phyloP scores from a whole-genome alignment of 2,797 vertebrate genomes.

The Serranus cabrilla region DNA sequence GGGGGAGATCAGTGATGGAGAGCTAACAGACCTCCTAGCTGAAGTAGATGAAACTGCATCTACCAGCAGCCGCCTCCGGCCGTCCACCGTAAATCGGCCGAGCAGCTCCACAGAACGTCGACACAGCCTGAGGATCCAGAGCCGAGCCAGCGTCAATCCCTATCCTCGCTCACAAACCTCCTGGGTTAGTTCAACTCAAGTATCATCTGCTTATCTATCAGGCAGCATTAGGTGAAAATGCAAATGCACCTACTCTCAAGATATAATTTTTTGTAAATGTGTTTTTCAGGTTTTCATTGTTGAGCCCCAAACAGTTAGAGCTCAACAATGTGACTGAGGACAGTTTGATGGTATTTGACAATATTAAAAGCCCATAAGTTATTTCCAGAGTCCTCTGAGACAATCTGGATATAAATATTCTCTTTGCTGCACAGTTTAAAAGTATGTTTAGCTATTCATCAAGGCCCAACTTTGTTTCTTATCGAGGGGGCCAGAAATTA shows the following conservation, averaged over 20 bases:
- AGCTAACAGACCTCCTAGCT: constrained; percentile 66
- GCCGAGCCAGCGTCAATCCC: constrained; percentile 1
- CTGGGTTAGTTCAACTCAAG: constrained; percentile 49
- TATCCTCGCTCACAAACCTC: constrained; percentile 8
- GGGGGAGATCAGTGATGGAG: constrained; percentile 71
- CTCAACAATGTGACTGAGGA: not conserved
- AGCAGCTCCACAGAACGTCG: constrained; percentile 14
- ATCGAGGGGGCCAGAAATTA: not conserved
- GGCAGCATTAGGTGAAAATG: not conserved
- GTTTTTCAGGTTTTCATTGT: too few relatives aligned
- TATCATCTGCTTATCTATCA: not conserved
- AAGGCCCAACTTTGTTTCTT: too few relatives aligned
- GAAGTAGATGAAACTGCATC: constrained; percentile 52
- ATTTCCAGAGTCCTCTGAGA: not conserved
- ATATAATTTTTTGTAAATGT: not conserved
- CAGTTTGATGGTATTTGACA: not conserved
- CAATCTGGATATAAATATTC: not conserved
- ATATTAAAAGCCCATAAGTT: not conserved
- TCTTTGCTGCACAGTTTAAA: not conserved
- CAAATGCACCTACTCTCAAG: not conserved
- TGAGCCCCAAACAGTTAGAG: not conserved
- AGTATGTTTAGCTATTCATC: too few relatives aligned
- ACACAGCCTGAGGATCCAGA: constrained; percentile 55
- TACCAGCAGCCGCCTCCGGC: constrained; percentile 62
- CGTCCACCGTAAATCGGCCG: constrained; percentile 44